Evolutionary conservation across 2,888 invertebrate species (phyloP), one percentile per base, ranked within the genome.

Genomic region (Willowsia nigromaculata): DNA sequence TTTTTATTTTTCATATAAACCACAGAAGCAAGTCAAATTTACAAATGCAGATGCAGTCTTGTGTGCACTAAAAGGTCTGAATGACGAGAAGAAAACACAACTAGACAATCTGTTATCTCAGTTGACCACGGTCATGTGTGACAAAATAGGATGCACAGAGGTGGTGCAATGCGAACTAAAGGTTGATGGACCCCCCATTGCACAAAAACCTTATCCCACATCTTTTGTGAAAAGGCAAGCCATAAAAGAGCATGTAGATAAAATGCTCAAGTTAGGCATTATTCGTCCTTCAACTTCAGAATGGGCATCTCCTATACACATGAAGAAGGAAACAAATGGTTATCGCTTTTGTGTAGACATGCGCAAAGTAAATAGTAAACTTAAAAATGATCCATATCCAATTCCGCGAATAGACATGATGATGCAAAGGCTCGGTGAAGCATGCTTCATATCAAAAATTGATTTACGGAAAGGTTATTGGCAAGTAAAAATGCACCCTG

Each of bases 401-500:
- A 88, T 93, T 3, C 93, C 93, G 0, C 43, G 90, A 1, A 92
- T 93, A 5, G 91, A 90, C 0, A 92, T 92, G 0, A 71, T 92
- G 0, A 59, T 93, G 0, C 91, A 92, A n/a, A 92, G 92, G 11
- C 81, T 93, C 0, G 93, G 93, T 0, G 56, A 62, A 9, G 93
- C 93, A 0, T 82, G 56, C n/a, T 85, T 93, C 6, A 93, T 93
- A 59, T 89, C 93, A 1, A 93, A 93, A 11, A 68, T 93, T 1
- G 93, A 93, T 22, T 82, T 93, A 5, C 92, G 92, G 37, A 91
- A 91, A 74, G 93, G 93, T 3, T 93, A 93, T 62, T 93, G 93
- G 93, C 93, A 93, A 47, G 86, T 93, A 0, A 93, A 92, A 1
- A 89, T 93, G 90, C 91, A 90, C 2, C 85, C 78, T 1, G 59